Conservation (phyloP, 2,888 invertebrate genomes). For the Gortyna flavago region DNA sequence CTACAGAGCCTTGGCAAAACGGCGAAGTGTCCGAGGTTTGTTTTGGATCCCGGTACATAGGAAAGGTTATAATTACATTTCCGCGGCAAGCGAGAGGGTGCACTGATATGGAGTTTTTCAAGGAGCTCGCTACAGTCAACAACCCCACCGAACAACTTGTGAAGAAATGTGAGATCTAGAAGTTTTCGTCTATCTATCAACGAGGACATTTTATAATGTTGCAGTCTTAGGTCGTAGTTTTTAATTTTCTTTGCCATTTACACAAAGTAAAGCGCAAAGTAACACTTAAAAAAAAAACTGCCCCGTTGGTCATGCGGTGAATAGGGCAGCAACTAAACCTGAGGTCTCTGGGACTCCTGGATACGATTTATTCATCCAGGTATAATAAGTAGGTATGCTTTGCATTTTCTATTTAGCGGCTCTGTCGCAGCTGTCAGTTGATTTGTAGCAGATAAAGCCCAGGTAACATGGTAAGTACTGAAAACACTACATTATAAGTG, state of each 20-base stretch:
- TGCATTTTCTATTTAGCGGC: not conserved
- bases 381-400: not conserved
- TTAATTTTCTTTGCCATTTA: no score
- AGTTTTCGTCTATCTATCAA: not conserved
- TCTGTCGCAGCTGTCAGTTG: not conserved
- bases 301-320: no score
- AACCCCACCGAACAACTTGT: not conserved
- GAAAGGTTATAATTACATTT: no score
- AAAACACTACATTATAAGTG: not conserved
- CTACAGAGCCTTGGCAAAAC: no score
- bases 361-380: not conserved
- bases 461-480: not conserved
- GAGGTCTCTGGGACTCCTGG: not conserved
- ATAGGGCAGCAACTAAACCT: not conserved
- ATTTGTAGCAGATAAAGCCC: not conserved
- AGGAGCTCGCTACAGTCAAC: slow-evolving; percentile 1
- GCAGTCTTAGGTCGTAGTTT: not conserved
- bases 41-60: no score
- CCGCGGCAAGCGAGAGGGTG: not conserved
- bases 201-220: not conserved
- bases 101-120: no score
- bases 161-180: not conserved
- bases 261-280: no score
- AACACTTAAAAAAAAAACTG: no score
- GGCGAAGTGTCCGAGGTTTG: no score